phyloP scores from a whole-genome alignment of 2,797 vertebrate genomes.

The Hoplostethus mediterraneus region DNA sequence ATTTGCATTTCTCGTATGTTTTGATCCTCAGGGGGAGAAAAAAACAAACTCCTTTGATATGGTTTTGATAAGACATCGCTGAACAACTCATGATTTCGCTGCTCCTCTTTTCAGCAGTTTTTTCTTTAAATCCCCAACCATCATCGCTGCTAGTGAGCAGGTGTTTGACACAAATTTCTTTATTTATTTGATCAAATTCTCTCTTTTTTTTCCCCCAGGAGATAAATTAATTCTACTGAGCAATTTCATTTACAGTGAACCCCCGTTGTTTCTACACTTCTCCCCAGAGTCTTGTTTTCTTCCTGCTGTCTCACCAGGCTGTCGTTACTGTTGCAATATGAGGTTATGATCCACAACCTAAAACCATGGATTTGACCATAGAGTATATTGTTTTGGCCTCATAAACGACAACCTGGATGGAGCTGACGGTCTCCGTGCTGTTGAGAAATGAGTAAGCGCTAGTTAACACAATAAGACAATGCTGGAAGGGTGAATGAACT shows the following conservation, averaged over 20 bases:
- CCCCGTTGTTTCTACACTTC: constrained; percentile 1
- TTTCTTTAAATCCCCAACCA: constrained; percentile 22
- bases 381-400: not conserved
- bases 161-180: constrained; percentile 7
- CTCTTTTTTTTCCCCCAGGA: too few species aligned
- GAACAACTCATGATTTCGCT: constrained; percentile 45
- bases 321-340: not conserved
- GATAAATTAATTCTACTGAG: constrained; percentile 36
- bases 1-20: constrained; percentile 72
- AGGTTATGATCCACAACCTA: not conserved
- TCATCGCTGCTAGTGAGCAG: not conserved
- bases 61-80: constrained; percentile 64
- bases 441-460: not conserved
- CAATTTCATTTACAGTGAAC: constrained; percentile 25
- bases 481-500: not conserved
- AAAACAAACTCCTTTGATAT: constrained; percentile 53
- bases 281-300: not conserved
- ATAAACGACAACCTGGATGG: not conserved
- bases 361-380: not conserved
- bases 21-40: constrained; percentile 53
- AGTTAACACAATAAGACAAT: not conserved
- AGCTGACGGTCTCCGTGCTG: not conserved
- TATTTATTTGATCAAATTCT: constrained; percentile 36
- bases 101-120: constrained; percentile 8
- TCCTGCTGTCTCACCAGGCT: not conserved